phyloP scores from a whole-genome alignment of 2,113 vertebrate genomes.

The Telmatochromis sp. region DNA sequence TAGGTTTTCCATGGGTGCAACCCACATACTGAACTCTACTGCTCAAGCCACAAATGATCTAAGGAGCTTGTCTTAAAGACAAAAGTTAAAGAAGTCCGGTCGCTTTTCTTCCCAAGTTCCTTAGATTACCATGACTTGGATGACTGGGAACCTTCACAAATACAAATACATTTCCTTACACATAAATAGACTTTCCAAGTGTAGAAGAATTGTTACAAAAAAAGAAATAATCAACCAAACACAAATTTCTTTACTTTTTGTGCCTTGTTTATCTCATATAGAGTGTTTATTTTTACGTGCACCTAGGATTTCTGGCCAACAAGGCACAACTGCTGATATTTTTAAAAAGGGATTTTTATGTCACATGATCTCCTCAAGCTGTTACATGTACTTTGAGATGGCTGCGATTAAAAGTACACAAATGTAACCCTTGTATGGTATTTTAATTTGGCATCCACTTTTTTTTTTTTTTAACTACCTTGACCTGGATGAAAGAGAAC shows the following conservation, averaged over 20 bases:
- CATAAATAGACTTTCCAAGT: rapidly evolving
- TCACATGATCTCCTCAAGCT: not conserved
- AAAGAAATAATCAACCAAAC: not conserved
- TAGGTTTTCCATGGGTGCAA: not conserved
- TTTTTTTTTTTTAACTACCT: not conserved
- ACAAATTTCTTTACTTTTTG: not conserved
- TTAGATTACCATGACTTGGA: not conserved
- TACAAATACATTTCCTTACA: not conserved
- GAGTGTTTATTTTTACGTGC: not conserved
- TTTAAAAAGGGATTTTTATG: not conserved
- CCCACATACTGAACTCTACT: not conserved
- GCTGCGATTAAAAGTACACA: not conserved
- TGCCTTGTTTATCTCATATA: not conserved
- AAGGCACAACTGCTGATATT: not conserved
- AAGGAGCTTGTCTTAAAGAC: not conserved
- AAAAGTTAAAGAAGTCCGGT: not conserved
- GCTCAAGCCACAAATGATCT: not conserved
- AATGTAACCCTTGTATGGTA: not conserved
- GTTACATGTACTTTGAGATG: not conserved
- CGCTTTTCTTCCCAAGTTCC: not conserved
- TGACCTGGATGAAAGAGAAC: not conserved
- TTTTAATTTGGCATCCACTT: not conserved
- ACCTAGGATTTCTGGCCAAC: not conserved
- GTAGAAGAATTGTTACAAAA: not conserved
- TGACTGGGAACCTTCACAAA: not conserved